Percentiles rank a stretch among this genome's conserved stretches.
These are phyloP conservation scores for Pristionchus exspectatus DNA, from an alignment of 2,888 invertebrate species.

Conservation along the genomic window DNA sequence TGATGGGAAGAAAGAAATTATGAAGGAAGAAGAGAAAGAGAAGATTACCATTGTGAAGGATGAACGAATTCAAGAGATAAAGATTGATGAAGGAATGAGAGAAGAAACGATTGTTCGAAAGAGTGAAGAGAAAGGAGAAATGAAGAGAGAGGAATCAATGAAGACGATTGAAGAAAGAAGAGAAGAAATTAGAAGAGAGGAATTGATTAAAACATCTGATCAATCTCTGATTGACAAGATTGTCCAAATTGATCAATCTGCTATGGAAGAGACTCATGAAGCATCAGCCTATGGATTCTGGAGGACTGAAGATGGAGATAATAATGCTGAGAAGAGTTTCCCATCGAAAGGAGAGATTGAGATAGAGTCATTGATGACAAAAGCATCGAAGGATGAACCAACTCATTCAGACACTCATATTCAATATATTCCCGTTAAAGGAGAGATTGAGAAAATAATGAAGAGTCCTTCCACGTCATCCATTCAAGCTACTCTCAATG, in stretches of 20 bases:
- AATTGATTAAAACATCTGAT: background rate
- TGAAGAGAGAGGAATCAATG: background rate
- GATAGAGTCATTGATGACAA: background rate
- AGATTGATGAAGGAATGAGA: background rate
- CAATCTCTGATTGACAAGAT: background rate
- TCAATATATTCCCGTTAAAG: background rate
- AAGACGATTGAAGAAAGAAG: slow-evolving; percentile 14
- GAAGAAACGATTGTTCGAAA: background rate
- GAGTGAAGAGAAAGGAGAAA: background rate
- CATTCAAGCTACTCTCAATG: background rate
- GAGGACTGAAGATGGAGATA: slow-evolving; percentile 57
- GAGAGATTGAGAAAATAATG: background rate
- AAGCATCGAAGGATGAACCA: slow-evolving; percentile 5
- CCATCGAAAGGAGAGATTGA: background rate
- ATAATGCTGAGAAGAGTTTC: slow-evolving; percentile 55
- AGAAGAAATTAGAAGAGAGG: slow-evolving; percentile 19
- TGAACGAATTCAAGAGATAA: background rate
- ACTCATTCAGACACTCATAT: slow-evolving; percentile 5
- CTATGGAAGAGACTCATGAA: slow-evolving; percentile 50
- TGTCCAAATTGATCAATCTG: background rate
- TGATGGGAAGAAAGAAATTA: background rate
- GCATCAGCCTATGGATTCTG: slow-evolving; percentile 60
- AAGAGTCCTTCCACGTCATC: background rate
- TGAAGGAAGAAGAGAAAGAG: background rate
- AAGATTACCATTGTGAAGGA: background rate